Evolutionary conservation across 2,797 vertebrate species (phyloP), one percentile per base, ranked within the genome.

Genomic region (Darevskia mixta): DNA sequence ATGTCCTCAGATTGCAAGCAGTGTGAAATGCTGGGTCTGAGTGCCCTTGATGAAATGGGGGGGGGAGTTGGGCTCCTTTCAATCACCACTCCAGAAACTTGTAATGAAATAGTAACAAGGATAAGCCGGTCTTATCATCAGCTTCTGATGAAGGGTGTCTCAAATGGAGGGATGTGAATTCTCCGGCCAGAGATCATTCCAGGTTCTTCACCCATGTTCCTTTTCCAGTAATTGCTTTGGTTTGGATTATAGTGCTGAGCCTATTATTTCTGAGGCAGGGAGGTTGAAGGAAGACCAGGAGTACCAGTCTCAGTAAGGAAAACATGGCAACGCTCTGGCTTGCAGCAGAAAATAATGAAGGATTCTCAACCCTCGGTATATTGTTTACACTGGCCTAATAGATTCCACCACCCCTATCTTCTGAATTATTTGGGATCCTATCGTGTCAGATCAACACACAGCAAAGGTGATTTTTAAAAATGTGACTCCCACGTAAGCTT

Each of bases 301-400:
- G 91, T 93, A 89, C 89, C 94, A 91, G 91, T 90, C 41, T 25
- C 15, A 75, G 88, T 49, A 75, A 91, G 80, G 90, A 91, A 77
- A 83, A 88, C 5, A 27, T 35, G 8, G 83, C 32, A 27, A 32
- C 35, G n/a, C 3, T 38, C 4, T 85, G 73, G 71, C 79, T 92
- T 2, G 87, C 90, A 90, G 71, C 91, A 84, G 61, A 89, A 88
- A 89, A 85, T 80, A 92, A 85, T 79, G 91, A 86, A 92, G 93
- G 94, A 91, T 91, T 2, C 93, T 88, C 93, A 93, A 43, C 18
- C 92, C 87, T 92, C 93, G 93, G 92, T 90, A 90, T 66, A 88
- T 91, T 88, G 77, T 1, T 0, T 88, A 92, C 93, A 94, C 89
- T 92, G 93, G 92, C 91, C 91, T 23, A 38, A 84, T n/a, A 41